A percentile compares a stretch with the other conserved stretches of the same genome.
Conservation (phyloP, 92 coral and sea anemone genomes). For the Palythoa grandis region DNA sequence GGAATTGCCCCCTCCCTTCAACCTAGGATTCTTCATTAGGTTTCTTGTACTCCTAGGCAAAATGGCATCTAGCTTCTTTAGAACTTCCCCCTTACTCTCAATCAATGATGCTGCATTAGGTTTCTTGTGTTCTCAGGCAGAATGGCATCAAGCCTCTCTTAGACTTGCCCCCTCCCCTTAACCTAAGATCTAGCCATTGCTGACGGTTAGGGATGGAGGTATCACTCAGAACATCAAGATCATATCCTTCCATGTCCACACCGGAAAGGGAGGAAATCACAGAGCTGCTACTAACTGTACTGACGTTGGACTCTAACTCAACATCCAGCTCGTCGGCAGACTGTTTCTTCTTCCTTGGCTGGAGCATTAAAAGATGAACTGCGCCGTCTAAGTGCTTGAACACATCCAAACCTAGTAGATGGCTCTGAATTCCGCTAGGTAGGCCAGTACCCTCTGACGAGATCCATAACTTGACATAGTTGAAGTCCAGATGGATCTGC, state of each 20-base stretch:
- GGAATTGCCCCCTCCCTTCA: too few species aligned
- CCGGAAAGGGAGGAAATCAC: slow-evolving; percentile 91
- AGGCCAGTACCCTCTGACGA: slow-evolving; percentile 86
- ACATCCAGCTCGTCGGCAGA: slow-evolving; percentile 73
- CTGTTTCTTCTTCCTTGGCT: slow-evolving; percentile 91
- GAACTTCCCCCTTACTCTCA: slow-evolving; percentile 85
- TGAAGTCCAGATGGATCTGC: slow-evolving; percentile 93
- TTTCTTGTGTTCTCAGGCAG: slow-evolving; percentile 91
- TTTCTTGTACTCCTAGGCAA: too few species aligned
- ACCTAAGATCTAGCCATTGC: slow-evolving; percentile 89
- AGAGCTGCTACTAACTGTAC: slow-evolving; percentile 94
- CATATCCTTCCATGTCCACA: slow-evolving; percentile 85
- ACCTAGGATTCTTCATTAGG: too few species aligned
- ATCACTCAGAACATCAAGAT: slow-evolving; percentile 84
- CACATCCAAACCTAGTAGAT: slow-evolving; percentile 79
- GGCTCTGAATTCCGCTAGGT: slow-evolving; percentile 70
- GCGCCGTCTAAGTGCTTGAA: slow-evolving; percentile 92
- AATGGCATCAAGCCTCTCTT: slow-evolving; percentile 68
- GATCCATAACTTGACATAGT: slow-evolving; percentile 91
- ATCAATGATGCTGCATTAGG: neutral
- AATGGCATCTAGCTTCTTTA: too few species aligned
- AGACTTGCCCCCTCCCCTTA: slow-evolving; percentile 50
- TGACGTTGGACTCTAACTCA: slow-evolving; percentile 90
- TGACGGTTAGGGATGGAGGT: slow-evolving; percentile 92
- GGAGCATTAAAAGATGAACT: slow-evolving; percentile 84